Base-by-base conservation (phyloP, 1,140 invertebrate genomes). In the Triops longicaudatus region DNA sequence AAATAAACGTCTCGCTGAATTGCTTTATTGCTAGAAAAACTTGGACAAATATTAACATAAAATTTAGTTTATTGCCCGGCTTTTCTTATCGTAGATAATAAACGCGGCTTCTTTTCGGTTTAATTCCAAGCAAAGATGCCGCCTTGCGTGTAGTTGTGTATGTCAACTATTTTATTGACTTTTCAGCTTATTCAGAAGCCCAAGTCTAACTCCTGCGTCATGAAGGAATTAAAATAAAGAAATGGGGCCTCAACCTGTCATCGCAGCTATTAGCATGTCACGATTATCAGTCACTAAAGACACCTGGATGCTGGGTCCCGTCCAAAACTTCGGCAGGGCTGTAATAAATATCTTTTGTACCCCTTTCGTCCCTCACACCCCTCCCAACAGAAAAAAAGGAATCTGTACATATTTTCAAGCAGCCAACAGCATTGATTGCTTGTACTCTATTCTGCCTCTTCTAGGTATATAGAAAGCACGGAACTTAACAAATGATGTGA, bases 41-140 rank as follows among this genome's bases (percentile, higher is more conserved):
- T 63, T 63, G 50, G 50, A 63, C 50, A 63, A 63, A 63, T 63
- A 63, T 63, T 63, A 63, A 63, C 50, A 63, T 63, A 63, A 22
- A 63, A 63, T 63, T 63, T 63, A 63, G 50, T 63, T 63, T 63
- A 63, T 63, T 63, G 50, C 50, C 14, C 17, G 50, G 50, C 50
- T n/a, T n/a, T 63, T 63, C 50, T 63, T 63, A 63, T 63, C 22
- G 50, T n/a, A 63, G 50, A 63, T 22, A 63, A 63, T 63, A 63
- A 63, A 63, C 50, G 50, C 50, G 50, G 50, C 22, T 63, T 2
- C 50, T 63, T 63, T 63, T 63, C 50, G 50, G 50, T 63, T 63
- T 63, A 63, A 63, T 63, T 63, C 22, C 50, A 63, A 63, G 50
- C 50, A 63, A 63, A 63, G 50, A 63, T 63, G 50, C 50, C 50